Percentiles rank a stretch among this genome's conserved stretches.
Evolutionary conservation across 2,888 invertebrate species (phyloP).

Genomic region (Archips crataeganus): DNA sequence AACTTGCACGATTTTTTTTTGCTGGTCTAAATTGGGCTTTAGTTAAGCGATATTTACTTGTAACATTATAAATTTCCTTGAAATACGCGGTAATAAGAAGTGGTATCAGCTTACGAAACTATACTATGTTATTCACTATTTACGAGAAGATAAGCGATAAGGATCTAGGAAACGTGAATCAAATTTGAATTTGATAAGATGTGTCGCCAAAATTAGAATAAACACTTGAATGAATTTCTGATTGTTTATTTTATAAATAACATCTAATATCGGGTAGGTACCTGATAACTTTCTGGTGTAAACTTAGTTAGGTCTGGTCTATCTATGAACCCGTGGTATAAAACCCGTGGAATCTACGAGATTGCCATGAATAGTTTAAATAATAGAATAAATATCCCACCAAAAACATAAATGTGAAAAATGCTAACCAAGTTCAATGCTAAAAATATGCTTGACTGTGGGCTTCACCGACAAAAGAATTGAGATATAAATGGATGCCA

Average conservation of each 20-base stretch:
- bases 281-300: not conserved
- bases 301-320: not conserved
- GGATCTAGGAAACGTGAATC: constrained; percentile 1
- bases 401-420: too few relatives aligned
- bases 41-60: too few relatives aligned
- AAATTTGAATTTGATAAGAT: not conserved
- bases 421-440: too few relatives aligned
- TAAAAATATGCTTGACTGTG: too few relatives aligned
- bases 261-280: not conserved
- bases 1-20: too few relatives aligned
- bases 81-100: not conserved
- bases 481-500: too few relatives aligned
- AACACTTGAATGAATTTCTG: not conserved
- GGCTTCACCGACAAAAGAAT: too few relatives aligned
- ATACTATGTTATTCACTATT: constrained; percentile 3
- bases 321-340: not conserved
- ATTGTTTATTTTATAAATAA: not conserved
- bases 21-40: too few relatives aligned
- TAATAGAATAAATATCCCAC: too few relatives aligned
- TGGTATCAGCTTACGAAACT: not conserved
- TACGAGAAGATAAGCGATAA: not conserved
- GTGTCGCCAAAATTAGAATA: not conserved
- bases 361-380: too few relatives aligned
- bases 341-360: too few relatives aligned
- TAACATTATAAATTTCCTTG: not conserved